Percentiles rank a stretch among this genome's conserved stretches.
phyloP scores from a whole-genome alignment of 1,140 invertebrate species.

The Anoplophora glabripennis region DNA sequence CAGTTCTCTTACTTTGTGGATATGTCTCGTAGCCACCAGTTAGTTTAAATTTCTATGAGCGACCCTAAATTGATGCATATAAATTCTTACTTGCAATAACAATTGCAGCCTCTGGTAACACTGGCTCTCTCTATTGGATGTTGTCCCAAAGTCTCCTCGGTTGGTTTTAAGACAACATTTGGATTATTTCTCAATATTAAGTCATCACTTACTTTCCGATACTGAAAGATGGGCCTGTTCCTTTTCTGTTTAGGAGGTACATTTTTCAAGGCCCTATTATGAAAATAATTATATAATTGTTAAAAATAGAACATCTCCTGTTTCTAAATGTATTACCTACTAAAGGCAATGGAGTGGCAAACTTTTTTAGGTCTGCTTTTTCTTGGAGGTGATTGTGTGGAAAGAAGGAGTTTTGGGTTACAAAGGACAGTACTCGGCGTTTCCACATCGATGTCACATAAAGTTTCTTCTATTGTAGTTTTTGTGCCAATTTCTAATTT shows the following conservation, averaged over 20 bases:
- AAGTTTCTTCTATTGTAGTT: conserved; percentile 55
- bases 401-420: conserved; percentile 49
- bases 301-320: no score
- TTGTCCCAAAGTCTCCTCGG: conserved; percentile 2
- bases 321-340: conserved; percentile 22
- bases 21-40: no score
- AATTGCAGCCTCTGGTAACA: no score
- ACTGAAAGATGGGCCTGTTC: conserved; percentile 35
- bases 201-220: conserved; percentile 35
- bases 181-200: conserved; percentile 32
- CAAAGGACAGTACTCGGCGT: conserved; percentile 13
- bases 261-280: conserved; percentile 19
- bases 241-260: conserved; percentile 15
- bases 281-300: no score
- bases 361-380: conserved; percentile 34
- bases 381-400: conserved; percentile 8
- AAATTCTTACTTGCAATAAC: no score
- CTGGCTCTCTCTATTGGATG: no score
- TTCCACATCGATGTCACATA: conserved; percentile 28
- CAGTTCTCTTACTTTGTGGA: no score
- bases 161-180: conserved; percentile 20
- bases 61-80: no score
- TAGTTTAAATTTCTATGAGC: no score
- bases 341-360: conserved; percentile 42
- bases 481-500: conserved; percentile 59